Evolutionary conservation across 2,113 vertebrate genomes (phyloP).

Genomic region (Alces alces): DNA sequence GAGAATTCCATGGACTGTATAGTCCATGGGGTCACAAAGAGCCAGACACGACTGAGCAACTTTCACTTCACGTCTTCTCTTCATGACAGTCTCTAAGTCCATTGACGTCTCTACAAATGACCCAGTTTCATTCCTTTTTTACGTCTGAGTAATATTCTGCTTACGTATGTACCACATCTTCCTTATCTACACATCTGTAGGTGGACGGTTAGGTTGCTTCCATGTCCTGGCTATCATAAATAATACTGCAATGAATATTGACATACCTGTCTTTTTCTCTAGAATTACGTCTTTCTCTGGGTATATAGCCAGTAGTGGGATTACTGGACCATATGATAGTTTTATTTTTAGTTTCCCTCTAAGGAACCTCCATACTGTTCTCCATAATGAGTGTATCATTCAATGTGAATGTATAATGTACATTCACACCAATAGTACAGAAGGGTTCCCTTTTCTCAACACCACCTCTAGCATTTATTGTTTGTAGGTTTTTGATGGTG

Average conservation of each 20-base stretch:
- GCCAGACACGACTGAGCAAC: neutral
- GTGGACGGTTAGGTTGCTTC: neutral
- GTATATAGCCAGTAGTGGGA: neutral
- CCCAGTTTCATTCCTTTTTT: neutral
- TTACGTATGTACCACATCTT: neutral
- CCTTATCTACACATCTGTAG: neutral
- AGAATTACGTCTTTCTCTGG: neutral
- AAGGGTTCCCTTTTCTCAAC: neutral
- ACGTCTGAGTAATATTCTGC: neutral
- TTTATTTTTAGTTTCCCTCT: neutral
- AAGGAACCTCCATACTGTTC: neutral
- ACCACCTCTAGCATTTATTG: neutral
- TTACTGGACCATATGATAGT: neutral
- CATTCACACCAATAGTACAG: neutral
- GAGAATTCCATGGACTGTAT: neutral
- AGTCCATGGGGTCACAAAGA: neutral
- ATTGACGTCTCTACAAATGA: neutral
- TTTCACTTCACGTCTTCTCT: neutral
- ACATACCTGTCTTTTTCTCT: neutral
- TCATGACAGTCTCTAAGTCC: neutral
- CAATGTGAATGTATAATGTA: neutral
- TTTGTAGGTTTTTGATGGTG: neutral
- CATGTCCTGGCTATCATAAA: neutral
- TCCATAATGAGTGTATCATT: neutral
- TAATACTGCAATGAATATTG: neutral